Percentiles rank a stretch among this genome's conserved stretches.
Conservation (phyloP, 2,113 vertebrate genomes). For the Gymnogyps californianus region DNA sequence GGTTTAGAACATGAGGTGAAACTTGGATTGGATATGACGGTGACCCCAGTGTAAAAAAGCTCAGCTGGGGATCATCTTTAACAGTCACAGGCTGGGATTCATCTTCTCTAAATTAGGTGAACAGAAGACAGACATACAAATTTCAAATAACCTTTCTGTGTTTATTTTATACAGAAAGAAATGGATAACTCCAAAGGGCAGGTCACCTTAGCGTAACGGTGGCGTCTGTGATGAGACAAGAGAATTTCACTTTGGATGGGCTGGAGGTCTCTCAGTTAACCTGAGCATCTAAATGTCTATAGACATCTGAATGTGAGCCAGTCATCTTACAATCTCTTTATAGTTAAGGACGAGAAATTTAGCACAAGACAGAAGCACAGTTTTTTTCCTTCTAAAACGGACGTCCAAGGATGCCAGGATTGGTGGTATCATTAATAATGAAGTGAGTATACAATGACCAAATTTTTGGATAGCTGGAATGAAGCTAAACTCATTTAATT, state of each 20-base stretch:
- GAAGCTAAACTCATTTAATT: neutral
- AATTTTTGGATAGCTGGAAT: neutral
- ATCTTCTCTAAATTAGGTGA: neutral
- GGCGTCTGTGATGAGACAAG: neutral
- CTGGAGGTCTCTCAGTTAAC: neutral
- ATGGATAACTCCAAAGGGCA: neutral
- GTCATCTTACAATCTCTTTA: neutral
- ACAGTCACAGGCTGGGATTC: neutral
- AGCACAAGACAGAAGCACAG: neutral
- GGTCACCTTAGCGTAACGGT: neutral
- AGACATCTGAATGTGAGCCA: neutral
- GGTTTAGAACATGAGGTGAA: neutral
- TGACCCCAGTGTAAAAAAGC: neutral
- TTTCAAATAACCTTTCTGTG: neutral
- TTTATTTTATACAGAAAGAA: neutral
- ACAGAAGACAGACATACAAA: neutral
- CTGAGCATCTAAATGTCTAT: neutral
- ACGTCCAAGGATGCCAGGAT: neutral
- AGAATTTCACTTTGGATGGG: neutral
- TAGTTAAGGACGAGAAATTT: neutral
- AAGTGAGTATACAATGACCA: neutral
- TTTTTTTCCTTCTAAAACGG: neutral
- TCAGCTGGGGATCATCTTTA: neutral
- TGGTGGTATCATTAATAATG: neutral
- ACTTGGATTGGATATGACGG: neutral